A percentile compares a stretch with the other conserved stretches of the same genome.
Conservation (phyloP, 2,113 vertebrate genomes). For the Mirza zaza region DNA sequence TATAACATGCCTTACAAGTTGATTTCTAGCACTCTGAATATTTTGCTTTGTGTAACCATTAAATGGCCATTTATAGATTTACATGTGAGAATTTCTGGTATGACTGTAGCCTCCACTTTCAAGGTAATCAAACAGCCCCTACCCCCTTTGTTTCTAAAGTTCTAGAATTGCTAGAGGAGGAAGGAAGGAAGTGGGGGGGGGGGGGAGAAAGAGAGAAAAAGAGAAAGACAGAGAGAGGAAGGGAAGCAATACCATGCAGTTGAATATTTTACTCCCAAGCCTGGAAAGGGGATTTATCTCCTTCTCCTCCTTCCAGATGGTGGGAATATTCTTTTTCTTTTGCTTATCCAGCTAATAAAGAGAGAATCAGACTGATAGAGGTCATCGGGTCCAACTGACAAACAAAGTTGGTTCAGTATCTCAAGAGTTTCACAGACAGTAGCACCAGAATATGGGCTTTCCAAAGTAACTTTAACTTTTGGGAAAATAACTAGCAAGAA, state of each 20-base stretch:
- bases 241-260: background rate
- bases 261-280: background rate
- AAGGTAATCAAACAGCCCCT: background rate
- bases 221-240: rapidly evolving
- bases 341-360: background rate
- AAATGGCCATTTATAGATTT: background rate
- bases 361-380: background rate
- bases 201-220: rapidly evolving
- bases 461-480: background rate
- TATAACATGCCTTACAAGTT: conserved; percentile 17
- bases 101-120: background rate
- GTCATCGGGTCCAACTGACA: background rate
- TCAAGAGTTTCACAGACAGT: background rate
- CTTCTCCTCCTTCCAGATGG: background rate
- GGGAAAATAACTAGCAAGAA: background rate
- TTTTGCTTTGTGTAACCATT: conserved; percentile 37
- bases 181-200: rapidly evolving
- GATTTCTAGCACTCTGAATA: conserved; percentile 15
- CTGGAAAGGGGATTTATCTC: background rate
- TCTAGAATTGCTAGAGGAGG: background rate
- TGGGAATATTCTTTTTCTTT: background rate
- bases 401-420: background rate
- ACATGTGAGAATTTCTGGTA: background rate
- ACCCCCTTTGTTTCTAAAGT: background rate
- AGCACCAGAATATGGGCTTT: background rate